Base-by-base conservation (phyloP, 2,888 invertebrate genomes). In the Acleris laterana region DNA sequence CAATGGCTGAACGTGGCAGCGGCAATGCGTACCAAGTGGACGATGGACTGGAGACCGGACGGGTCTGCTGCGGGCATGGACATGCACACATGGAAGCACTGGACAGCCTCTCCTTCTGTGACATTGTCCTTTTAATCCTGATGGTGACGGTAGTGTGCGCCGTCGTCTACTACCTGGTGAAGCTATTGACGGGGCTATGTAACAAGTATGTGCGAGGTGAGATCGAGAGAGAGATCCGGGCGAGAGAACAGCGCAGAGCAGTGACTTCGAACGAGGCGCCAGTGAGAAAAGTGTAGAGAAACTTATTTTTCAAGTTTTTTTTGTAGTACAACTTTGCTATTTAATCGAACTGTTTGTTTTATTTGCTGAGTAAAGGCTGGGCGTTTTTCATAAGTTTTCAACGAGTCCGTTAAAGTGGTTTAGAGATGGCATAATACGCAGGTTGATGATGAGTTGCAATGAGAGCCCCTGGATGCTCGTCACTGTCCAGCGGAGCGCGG, bases 81-180 rank as follows among this genome's bases (percentile, higher is more conserved):
- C 85, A 87, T 70, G 82, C 84, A 19, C 79, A 85, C 63, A 72
- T 77, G 42, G 85, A 88, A 75, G 74, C 83, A 4, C 81, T 82
- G 72, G 83, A 83, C 16, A 71, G 65, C 32, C 62, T 83, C 16
- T 72, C 81, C 13, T 61, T 75, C 22, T 72, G 76, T 17, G 87
- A 89, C 53, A 71, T 80, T 9, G 63, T 84, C 13, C 72, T 83
- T 9, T 17, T 84, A 49, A 62, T 77, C 0, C 65, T 77, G 19
- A 52, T 78, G 11, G 68, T 75, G 20, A 32, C 81, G 17, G 46
- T 84, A n/a, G 66, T 77, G 16, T 53, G 87, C 11, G 73, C 82
- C 20, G 64, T 73, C 9, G 73, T 72, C 3, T 70, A 78, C 17
- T 83, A 75, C 59, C 68, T 85, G 38, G 68, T 78, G 51, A 77